Conservation (phyloP, 2,113 vertebrate species). For the Oryzias melastigma region DNA sequence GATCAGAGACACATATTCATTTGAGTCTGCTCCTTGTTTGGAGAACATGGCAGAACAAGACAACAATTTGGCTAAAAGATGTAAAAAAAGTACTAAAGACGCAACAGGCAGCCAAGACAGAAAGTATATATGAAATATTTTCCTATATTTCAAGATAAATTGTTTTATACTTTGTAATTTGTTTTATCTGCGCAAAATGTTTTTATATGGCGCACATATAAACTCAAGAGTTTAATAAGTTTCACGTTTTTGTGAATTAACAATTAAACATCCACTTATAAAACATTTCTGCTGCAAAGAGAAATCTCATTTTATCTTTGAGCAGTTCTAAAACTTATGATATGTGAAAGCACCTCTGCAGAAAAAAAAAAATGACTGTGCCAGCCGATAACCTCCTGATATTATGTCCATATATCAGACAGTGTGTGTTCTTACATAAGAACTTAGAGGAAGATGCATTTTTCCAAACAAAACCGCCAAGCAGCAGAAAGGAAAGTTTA, state of each 20-base stretch:
- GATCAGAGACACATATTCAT: slow-evolving; percentile 12
- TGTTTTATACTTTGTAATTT: neutral
- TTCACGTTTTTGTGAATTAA: neutral
- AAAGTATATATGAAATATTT: neutral
- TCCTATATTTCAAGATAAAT: slow-evolving; percentile 10
- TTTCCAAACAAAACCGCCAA: slow-evolving; percentile 11
- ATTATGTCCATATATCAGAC: slow-evolving; percentile 22
- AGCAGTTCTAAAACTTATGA: slow-evolving; percentile 21
- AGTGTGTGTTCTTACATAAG: slow-evolving; percentile 24
- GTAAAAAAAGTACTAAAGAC: slow-evolving; percentile 26
- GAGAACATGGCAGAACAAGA: slow-evolving; percentile 65
- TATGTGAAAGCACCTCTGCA: slow-evolving; percentile 15
- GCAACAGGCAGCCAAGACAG: slow-evolving; percentile 43
- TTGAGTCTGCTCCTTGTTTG: slow-evolving; percentile 18
- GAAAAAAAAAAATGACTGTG: neutral
- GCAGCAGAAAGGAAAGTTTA: slow-evolving; percentile 7
- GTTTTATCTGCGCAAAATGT: neutral
- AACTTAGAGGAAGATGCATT: slow-evolving; percentile 20
- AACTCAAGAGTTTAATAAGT: neutral
- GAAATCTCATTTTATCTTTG: neutral
- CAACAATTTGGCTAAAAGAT: slow-evolving; percentile 41
- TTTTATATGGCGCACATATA: too few species aligned
- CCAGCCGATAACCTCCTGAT: slow-evolving; percentile 32
- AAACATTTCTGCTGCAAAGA: slow-evolving; percentile 5
- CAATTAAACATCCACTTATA: too few species aligned